Conservation (phyloP, 2,888 invertebrate species). For the Nymphalis urticae region DNA sequence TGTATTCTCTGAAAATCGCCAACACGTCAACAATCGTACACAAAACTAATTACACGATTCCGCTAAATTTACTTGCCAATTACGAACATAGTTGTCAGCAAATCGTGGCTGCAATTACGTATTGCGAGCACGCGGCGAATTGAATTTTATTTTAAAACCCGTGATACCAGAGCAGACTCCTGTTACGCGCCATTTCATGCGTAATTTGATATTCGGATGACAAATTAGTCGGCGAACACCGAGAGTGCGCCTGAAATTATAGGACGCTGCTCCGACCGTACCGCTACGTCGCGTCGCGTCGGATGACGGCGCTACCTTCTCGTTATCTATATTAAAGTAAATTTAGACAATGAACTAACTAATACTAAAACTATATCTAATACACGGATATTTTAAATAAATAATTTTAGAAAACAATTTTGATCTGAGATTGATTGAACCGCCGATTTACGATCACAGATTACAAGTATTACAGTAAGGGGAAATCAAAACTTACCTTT, state of each 20-base stretch:
- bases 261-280: slow-evolving; percentile 50
- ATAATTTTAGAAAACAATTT: not conserved
- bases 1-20: slow-evolving; percentile 19
- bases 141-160: slow-evolving; percentile 73
- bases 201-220: slow-evolving; percentile 80
- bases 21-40: slow-evolving; percentile 37
- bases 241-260: slow-evolving; percentile 67
- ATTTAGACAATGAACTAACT: not conserved
- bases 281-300: slow-evolving; percentile 29
- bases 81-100: slow-evolving; percentile 54
- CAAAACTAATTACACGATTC: slow-evolving; percentile 52
- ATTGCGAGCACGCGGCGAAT: slow-evolving; percentile 62
- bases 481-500: too few species aligned
- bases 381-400: too few species aligned
- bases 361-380: not conserved
- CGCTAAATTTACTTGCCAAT: slow-evolving; percentile 66
- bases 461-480: too few species aligned
- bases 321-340: not conserved
- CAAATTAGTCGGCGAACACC: slow-evolving; percentile 74
- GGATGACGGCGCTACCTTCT: not conserved
- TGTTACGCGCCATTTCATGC: slow-evolving; percentile 76
- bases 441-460: too few species aligned
- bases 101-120: slow-evolving; percentile 56
- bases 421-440: not conserved
- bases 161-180: slow-evolving; percentile 64